Evolutionary conservation across 2,888 invertebrate species (phyloP).

Genomic region (Alloplasta piceator): DNA sequence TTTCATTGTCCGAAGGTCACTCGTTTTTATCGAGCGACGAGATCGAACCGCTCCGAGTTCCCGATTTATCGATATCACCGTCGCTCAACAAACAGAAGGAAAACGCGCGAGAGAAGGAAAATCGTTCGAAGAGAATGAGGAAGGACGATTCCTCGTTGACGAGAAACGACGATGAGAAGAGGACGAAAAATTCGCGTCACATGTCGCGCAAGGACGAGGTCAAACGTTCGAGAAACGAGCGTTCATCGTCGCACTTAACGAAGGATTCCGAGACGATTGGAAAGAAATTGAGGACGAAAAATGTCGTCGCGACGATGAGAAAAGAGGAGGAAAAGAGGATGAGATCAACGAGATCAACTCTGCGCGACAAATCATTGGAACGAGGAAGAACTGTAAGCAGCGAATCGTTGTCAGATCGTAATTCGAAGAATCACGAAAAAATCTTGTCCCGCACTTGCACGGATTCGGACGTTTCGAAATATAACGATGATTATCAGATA

Average conservation of each 20-base stretch:
- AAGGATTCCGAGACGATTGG: constrained; percentile 68
- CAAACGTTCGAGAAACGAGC: constrained; percentile 56
- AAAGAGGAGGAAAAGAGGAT: constrained; percentile 69
- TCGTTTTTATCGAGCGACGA: constrained; percentile 77
- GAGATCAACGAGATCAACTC: constrained; percentile 69
- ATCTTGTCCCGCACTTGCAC: constrained; percentile 69
- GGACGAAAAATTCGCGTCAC: constrained; percentile 75
- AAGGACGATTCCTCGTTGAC: constrained; percentile 74
- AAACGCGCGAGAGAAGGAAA: constrained; percentile 79
- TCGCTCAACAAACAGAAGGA: constrained; percentile 79
- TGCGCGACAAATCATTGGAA: constrained; percentile 74
- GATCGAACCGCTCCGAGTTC: constrained; percentile 77
- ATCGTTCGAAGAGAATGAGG: constrained; percentile 78
- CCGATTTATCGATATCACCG: constrained; percentile 76
- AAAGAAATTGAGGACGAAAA: constrained; percentile 74
- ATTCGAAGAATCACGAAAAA: constrained; percentile 71
- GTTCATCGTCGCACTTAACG: constrained; percentile 25
- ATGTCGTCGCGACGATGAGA: constrained; percentile 74
- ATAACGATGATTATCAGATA: constrained; percentile 74
- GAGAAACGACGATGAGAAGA: constrained; percentile 72
- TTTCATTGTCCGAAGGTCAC: constrained; percentile 76
- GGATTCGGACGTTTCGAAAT: constrained; percentile 72
- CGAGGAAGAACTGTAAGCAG: constrained; percentile 74
- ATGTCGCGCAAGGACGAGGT: constrained; percentile 77
- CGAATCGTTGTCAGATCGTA: constrained; percentile 74